A percentile compares a stretch with the other conserved stretches of the same genome.
phyloP scores from a whole-genome alignment of 1,140 invertebrate genomes.

The Drosophila ananassae region DNA sequence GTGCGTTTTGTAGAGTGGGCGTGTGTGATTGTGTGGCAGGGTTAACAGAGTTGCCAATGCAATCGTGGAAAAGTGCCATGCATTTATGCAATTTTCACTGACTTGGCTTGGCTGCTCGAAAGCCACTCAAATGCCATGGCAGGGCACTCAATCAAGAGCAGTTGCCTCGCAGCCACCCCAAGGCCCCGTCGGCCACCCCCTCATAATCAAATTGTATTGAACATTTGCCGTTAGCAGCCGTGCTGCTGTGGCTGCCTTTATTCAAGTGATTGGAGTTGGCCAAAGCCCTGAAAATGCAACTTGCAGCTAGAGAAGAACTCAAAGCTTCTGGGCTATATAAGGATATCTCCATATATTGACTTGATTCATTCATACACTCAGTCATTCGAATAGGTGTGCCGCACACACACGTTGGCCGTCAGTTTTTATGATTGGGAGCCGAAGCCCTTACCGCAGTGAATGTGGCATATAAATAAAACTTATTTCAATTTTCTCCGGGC shows the following conservation, averaged over 20 bases:
- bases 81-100: conserved; percentile 80
- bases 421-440: conserved; percentile 68
- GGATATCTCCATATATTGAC: conserved; percentile 14
- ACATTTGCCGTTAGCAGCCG: conserved; percentile 73
- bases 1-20: no score
- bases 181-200: not conserved
- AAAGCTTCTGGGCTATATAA: conserved; percentile 24
- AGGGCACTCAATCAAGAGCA: conserved; percentile 79
- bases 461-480: conserved; percentile 69
- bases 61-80: conserved; percentile 78
- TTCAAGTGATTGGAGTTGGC: conserved; percentile 74
- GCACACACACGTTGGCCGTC: conserved; percentile 55
- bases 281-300: conserved; percentile 55
- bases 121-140: conserved; percentile 79
- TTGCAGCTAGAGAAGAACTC: conserved; percentile 13
- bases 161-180: conserved; percentile 7
- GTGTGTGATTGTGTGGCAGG: conserved; percentile 29
- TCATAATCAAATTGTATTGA: conserved; percentile 82
- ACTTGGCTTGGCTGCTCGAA: conserved; percentile 65
- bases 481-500: conserved; percentile 71
- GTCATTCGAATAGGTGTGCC: conserved; percentile 42
- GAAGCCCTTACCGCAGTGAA: conserved; percentile 55
- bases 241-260: conserved; percentile 55
- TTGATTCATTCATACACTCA: conserved; percentile 55
- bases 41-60: conserved; percentile 56